Percentiles rank a stretch among this genome's conserved stretches.
phyloP scores from a whole-genome alignment of 1,140 invertebrate genomes.

The Hyles vespertilio region DNA sequence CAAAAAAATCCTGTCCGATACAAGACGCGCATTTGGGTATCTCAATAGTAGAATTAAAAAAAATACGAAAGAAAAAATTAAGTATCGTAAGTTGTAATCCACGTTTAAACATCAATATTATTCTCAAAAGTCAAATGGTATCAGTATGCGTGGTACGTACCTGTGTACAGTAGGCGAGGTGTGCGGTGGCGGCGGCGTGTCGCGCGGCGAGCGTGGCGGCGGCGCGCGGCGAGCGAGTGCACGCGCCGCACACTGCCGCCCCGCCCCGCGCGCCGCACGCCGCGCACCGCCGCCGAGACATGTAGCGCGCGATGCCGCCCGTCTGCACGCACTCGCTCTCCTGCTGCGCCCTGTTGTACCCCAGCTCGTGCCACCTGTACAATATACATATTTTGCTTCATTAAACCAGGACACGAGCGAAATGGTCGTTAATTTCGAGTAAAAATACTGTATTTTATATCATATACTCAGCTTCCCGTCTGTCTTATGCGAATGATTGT shows the following conservation, averaged over 20 bases:
- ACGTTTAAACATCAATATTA: background rate
- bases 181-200: slow-evolving; percentile 4
- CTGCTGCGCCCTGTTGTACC: slow-evolving; percentile 14
- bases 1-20: too few species aligned
- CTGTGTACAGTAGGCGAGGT: slow-evolving; percentile 21
- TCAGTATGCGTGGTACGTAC: slow-evolving; percentile 10
- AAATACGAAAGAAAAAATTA: too few species aligned
- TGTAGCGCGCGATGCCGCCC: slow-evolving; percentile 55
- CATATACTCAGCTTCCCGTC: too few species aligned
- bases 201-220: slow-evolving; percentile 17
- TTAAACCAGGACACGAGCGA: too few species aligned
- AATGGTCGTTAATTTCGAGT: too few species aligned
- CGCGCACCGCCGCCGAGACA: slow-evolving; percentile 48
- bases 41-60: too few species aligned
- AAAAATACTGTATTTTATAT: too few species aligned
- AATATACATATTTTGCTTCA: too few species aligned
- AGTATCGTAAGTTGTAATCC: too few species aligned
- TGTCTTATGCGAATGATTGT: too few species aligned
- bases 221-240: slow-evolving; percentile 8
- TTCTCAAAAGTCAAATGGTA: background rate
- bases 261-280: slow-evolving; percentile 32
- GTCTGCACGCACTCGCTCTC: slow-evolving; percentile 3
- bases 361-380: slow-evolving; percentile 31
- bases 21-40: too few species aligned
- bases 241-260: background rate